phyloP scores from a whole-genome alignment of 2,113 vertebrate species.

The Spea multiplicata region DNA sequence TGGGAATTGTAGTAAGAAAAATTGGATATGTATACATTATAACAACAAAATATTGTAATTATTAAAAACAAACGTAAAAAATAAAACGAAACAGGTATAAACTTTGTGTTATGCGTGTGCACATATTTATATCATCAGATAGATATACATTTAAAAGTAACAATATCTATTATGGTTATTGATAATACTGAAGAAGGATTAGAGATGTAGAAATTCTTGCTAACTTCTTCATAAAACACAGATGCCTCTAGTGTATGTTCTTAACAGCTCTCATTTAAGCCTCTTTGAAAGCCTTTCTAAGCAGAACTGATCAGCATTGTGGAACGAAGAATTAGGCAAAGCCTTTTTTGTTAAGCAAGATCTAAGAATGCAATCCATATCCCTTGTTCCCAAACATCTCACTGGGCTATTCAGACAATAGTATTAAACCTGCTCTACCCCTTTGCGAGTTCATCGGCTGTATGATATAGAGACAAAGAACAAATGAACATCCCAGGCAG shows the following conservation, averaged over 20 bases:
- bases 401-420: conserved; percentile 34
- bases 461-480: conserved; percentile 20
- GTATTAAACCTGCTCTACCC: conserved; percentile 25
- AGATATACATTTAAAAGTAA: too few relatives aligned
- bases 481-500: conserved; percentile 1
- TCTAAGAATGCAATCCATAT: conserved; percentile 34
- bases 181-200: too few relatives aligned
- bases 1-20: too few relatives aligned
- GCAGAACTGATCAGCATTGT: conserved; percentile 23
- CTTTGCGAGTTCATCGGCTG: conserved; percentile 24
- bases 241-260: conserved; percentile 3
- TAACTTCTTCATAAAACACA: neutral
- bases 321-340: conserved; percentile 35
- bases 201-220: too few relatives aligned
- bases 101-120: too few relatives aligned
- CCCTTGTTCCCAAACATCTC: conserved; percentile 38
- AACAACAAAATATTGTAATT: too few relatives aligned
- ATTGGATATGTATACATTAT: too few relatives aligned
- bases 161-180: too few relatives aligned
- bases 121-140: too few relatives aligned
- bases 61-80: too few relatives aligned
- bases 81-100: too few relatives aligned
- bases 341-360: conserved; percentile 30
- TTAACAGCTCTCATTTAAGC: neutral
- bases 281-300: conserved; percentile 17